Evolutionary conservation across 1,140 invertebrate genomes (phyloP).

Genomic region (Pseudobourletiella spinata): DNA sequence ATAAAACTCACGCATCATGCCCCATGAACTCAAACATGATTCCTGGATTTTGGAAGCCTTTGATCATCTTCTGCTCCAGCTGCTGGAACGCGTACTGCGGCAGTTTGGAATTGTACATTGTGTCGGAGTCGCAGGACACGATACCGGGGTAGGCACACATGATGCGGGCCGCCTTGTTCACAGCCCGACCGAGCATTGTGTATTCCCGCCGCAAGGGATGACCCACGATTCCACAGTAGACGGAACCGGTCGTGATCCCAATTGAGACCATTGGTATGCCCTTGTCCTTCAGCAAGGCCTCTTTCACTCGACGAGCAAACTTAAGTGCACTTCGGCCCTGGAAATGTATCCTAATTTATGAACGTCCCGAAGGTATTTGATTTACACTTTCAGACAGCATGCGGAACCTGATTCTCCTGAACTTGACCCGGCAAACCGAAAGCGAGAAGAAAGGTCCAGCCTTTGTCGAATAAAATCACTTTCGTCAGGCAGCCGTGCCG

Average conservation of each 20-base stretch:
- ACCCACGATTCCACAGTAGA: slow-evolving; percentile 66
- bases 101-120: slow-evolving; percentile 56
- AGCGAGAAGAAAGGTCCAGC: slow-evolving; percentile 41
- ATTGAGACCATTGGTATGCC: not conserved
- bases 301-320: not conserved
- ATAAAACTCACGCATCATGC: not conserved
- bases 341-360: too few relatives aligned
- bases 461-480: slow-evolving; percentile 43
- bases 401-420: slow-evolving; percentile 39
- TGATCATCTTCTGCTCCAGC: slow-evolving; percentile 49
- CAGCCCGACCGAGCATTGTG: slow-evolving; percentile 56
- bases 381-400: too few relatives aligned
- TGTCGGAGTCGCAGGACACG: slow-evolving; percentile 59
- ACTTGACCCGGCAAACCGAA: slow-evolving; percentile 43
- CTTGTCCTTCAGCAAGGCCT: not conserved
- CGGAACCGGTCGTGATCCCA: slow-evolving; percentile 24
- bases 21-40: not conserved
- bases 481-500: slow-evolving; percentile 40
- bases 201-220: slow-evolving; percentile 63
- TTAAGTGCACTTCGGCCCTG: not conserved
- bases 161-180: slow-evolving; percentile 64
- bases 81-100: slow-evolving; percentile 51
- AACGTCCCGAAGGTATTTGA: too few relatives aligned
- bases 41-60: not conserved
- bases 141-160: slow-evolving; percentile 59